A percentile compares a stretch with the other conserved stretches of the same genome.
phyloP scores from a whole-genome alignment of 2,888 invertebrate genomes.

The Imbricaverruca yamaguchii region DNA sequence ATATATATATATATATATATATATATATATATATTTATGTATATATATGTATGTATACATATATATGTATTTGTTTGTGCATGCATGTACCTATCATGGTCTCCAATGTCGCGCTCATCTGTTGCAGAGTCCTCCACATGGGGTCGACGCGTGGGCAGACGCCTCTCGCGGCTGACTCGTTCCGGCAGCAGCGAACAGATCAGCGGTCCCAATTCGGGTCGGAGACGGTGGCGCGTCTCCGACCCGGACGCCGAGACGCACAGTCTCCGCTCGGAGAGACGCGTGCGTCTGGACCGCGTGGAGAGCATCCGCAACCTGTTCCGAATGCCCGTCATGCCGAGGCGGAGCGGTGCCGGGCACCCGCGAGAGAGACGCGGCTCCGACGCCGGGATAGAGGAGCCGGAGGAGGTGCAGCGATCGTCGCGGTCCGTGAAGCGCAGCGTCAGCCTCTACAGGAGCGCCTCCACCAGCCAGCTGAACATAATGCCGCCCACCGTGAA shows the following conservation, averaged over 20 bases:
- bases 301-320: constrained; percentile 33
- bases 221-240: not conserved
- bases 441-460: constrained; percentile 7
- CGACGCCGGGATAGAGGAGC: constrained; percentile 23
- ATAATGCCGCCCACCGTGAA: constrained; percentile 9
- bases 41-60: too few relatives aligned
- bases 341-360: constrained; percentile 23
- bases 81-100: too few relatives aligned
- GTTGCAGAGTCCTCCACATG: constrained; percentile 46
- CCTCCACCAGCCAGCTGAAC: constrained; percentile 1
- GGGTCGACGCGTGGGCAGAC: constrained; percentile 70
- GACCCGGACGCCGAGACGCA: not conserved
- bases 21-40: too few relatives aligned
- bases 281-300: constrained; percentile 31
- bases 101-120: too few relatives aligned
- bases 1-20: too few relatives aligned
- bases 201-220: constrained; percentile 21
- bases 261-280: constrained; percentile 23
- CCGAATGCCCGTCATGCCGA: constrained; percentile 25
- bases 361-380: constrained; percentile 23
- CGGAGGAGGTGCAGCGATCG: constrained; percentile 20
- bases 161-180: constrained; percentile 63
- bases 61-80: too few relatives aligned
- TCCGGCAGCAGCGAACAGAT: constrained; percentile 53
- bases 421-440: constrained; percentile 24